phyloP scores from a whole-genome alignment of 2,797 vertebrate species.

The Poecile montanus region DNA sequence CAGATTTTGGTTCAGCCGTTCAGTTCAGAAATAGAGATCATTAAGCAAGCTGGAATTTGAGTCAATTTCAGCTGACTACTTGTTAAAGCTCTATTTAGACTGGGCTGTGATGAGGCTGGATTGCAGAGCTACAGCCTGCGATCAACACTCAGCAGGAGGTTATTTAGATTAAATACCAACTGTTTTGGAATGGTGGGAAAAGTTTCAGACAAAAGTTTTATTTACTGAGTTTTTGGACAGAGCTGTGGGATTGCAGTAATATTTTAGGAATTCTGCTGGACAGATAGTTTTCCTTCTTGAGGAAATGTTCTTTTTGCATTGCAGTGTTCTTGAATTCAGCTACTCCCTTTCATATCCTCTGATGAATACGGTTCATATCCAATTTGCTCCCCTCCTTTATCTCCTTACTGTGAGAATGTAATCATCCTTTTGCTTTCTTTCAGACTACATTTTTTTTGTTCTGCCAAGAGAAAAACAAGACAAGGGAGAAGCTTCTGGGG shows the following conservation, averaged over 20 bases:
- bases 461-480: neutral
- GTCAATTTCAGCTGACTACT: conserved; percentile 40
- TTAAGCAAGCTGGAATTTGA: conserved; percentile 37
- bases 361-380: neutral
- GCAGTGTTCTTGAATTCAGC: neutral
- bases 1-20: neutral
- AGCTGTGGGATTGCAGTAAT: conserved; percentile 25
- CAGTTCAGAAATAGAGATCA: neutral
- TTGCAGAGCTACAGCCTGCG: conserved; percentile 34
- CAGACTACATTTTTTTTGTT: neutral
- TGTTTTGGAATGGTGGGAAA: conserved; percentile 62
- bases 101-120: neutral
- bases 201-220: conserved; percentile 60
- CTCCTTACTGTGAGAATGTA: conserved; percentile 29
- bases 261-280: conserved; percentile 48
- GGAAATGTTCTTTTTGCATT: neutral
- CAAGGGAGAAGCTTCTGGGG: neutral
- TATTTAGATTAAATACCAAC: conserved; percentile 69
- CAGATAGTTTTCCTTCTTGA: neutral
- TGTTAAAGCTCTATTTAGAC: conserved; percentile 50
- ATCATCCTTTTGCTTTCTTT: conserved; percentile 44
- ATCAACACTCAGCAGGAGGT: conserved; percentile 65
- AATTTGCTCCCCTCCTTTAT: conserved; percentile 38
- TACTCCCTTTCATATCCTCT: neutral
- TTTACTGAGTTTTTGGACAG: conserved; percentile 21